Evolutionary conservation across 2,113 vertebrate species (phyloP), one percentile per base, ranked within the genome.

Genomic region (Reinhardtius hippoglossoides): DNA sequence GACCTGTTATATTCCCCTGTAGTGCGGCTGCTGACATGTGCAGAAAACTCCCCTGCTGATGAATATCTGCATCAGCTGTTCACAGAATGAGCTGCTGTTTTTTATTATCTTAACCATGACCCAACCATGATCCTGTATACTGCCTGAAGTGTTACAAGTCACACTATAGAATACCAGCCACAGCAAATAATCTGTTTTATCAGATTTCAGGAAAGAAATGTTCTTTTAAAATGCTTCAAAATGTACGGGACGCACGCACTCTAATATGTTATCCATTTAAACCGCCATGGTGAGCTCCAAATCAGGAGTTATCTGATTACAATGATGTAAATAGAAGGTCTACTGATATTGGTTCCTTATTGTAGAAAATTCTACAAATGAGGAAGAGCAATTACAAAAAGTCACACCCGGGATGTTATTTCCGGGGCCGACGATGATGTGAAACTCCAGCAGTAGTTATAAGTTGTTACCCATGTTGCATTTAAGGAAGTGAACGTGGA

Each of bases 41-140:
- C 4, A 9, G 50, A 84, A 72, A 71, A 87, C 74, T 23, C 55
- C 82, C 84, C 84, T 87, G 66, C 76, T 80, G 79, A 79, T 76
- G 61, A 64, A 67, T 65, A 56, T 73, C 70, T 83, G 48, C 65
- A 78, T 90, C 87, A 80, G 70, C 70, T 83, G 70, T 69, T 81
- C 26, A 48, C 37, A 63, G 23, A 52, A 14, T 58, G 20, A 85
- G 74, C 37, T 69, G 23, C 31, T 31, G 31, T 7, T 6, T 7
- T 31, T 31, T 7, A 31, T 62, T 46, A 44, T 68, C 20, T 42
- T 58, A 6, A 24, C 3, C 4, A 24, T 58, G n/a, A 5, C 31
- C 50, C 24, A 24, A 24, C 8, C 5, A 1, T 46, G 16, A 59
- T 20, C 8, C n/a, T 67, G 20, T 46, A 12, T 14, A 56, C 12